A percentile compares a stretch with the other conserved stretches of the same genome.
Evolutionary conservation across 2,797 vertebrate genomes (phyloP).

Genomic region (Choloepus didactylus): DNA sequence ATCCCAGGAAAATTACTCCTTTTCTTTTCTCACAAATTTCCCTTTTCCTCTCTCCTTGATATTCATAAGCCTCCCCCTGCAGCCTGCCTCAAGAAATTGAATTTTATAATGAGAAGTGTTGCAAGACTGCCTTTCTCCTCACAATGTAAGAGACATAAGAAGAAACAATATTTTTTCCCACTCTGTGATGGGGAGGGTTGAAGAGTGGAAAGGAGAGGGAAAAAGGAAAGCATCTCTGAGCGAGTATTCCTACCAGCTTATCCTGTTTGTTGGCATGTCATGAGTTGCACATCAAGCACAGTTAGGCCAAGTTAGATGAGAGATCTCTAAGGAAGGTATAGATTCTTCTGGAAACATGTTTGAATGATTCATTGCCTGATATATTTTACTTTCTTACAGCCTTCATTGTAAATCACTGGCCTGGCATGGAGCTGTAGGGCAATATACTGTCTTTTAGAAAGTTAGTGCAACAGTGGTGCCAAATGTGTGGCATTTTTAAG

Average conservation of each 20-base stretch:
- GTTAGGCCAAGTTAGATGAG: not conserved
- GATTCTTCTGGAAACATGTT: slow-evolving; percentile 9
- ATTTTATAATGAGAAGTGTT: slow-evolving; percentile 62
- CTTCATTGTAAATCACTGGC: slow-evolving; percentile 9
- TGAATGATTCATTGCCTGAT: not conserved
- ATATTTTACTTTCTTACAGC: not conserved
- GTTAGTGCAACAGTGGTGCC: not conserved
- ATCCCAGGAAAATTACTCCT: slow-evolving; percentile 28
- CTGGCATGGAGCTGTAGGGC: not conserved
- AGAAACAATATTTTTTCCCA: not conserved
- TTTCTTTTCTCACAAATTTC: slow-evolving; percentile 20
- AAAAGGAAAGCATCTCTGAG: not conserved
- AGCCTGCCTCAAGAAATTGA: slow-evolving; percentile 56
- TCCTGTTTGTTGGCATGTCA: not conserved
- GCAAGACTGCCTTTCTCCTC: slow-evolving; percentile 43
- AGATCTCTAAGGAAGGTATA: not conserved
- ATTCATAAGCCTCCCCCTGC: slow-evolving; percentile 55
- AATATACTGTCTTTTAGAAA: not conserved
- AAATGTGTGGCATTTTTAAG: not conserved
- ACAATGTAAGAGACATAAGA: not conserved
- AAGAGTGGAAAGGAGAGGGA: not conserved
- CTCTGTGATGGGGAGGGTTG: not conserved
- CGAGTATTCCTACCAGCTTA: not conserved
- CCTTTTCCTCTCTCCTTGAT: slow-evolving; percentile 24
- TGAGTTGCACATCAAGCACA: not conserved